A percentile compares a stretch with the other conserved stretches of the same genome.
Evolutionary conservation across 2,888 invertebrate species (phyloP).

Genomic region (Keiferia lycopersicella): DNA sequence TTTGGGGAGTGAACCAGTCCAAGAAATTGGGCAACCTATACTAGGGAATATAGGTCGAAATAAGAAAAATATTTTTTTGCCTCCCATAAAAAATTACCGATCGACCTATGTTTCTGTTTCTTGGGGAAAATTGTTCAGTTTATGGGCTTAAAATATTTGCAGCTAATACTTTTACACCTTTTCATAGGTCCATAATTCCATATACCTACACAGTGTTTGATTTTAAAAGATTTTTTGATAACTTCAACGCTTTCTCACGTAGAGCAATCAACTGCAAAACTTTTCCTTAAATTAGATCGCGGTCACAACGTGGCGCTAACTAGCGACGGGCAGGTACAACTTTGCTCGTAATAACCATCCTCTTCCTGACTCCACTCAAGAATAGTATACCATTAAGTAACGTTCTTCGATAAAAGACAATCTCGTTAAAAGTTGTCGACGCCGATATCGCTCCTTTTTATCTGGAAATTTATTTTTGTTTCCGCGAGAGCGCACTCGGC

Average conservation of each 20-base stretch:
- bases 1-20: too few relatives aligned
- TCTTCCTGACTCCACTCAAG: background rate
- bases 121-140: too few relatives aligned
- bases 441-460: background rate
- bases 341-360: slow-evolving; percentile 6
- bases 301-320: background rate
- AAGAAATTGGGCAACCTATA: too few relatives aligned
- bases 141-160: too few relatives aligned
- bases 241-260: background rate
- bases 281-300: background rate
- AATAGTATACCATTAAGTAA: background rate
- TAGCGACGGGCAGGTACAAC: slow-evolving; percentile 7
- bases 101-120: too few relatives aligned
- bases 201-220: too few relatives aligned
- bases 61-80: too few relatives aligned
- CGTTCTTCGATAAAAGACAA: background rate
- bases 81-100: too few relatives aligned
- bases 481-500: slow-evolving; percentile 6
- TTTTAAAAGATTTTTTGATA: too few relatives aligned
- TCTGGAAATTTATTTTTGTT: slow-evolving; percentile 19
- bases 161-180: too few relatives aligned
- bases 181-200: too few relatives aligned
- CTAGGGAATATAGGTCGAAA: too few relatives aligned
- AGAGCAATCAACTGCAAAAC: background rate
- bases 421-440: background rate